A percentile compares a stretch with the other conserved stretches of the same genome.
Conservation (phyloP, 2,113 vertebrate genomes). For the Panthera uncia region DNA sequence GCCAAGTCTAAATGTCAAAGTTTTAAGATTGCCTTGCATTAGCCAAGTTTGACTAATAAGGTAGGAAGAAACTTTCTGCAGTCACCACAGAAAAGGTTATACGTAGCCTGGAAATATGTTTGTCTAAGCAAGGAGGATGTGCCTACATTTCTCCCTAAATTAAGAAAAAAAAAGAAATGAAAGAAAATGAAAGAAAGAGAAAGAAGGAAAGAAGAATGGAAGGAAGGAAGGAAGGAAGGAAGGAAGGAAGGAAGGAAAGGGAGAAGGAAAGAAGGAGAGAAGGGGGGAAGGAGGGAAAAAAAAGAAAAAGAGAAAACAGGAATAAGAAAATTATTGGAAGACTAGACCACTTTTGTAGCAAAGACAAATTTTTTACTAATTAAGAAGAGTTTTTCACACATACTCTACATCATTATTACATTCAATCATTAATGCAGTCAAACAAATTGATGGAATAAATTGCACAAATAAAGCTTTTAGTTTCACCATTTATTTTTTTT, state of each 20-base stretch:
- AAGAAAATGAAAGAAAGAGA: background rate
- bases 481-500: background rate
- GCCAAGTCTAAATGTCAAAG: background rate
- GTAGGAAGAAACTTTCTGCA: background rate
- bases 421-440: background rate
- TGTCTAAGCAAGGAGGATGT: background rate
- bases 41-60: background rate
- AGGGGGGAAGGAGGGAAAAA: background rate
- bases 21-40: constrained; percentile 5
- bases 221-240: background rate
- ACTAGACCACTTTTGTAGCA: background rate
- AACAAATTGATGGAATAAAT: background rate
- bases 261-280: too few species aligned
- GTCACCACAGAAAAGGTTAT: background rate
- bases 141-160: background rate
- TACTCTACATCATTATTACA: background rate
- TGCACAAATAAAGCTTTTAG: background rate
- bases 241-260: too few species aligned
- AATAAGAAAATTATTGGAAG: background rate
- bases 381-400: background rate
- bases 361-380: background rate
- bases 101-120: background rate
- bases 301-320: background rate
- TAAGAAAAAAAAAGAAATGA: background rate
- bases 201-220: background rate